Conservation (phyloP, 2,888 invertebrate species). For the Masnerella sp. region DNA sequence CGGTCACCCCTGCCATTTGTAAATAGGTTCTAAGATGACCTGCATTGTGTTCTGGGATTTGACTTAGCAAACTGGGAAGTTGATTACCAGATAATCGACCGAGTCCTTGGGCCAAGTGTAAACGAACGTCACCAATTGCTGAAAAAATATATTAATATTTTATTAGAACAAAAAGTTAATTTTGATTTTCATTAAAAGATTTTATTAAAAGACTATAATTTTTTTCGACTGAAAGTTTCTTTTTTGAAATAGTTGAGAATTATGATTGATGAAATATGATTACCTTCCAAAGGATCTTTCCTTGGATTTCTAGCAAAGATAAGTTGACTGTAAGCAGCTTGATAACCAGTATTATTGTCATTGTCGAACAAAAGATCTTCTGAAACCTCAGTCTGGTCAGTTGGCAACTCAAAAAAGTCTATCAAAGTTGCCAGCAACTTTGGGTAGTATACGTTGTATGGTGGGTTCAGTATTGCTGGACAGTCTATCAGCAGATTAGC, state of each 20-base stretch:
- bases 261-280: background rate
- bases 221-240: too few relatives aligned
- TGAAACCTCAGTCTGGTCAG: constrained; percentile 86
- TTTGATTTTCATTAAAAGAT: background rate
- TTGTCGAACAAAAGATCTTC: constrained; percentile 92
- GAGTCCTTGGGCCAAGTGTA: constrained; percentile 87
- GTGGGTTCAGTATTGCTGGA: constrained; percentile 82
- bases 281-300: constrained; percentile 87
- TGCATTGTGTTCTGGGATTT: constrained; percentile 78
- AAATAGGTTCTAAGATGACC: constrained; percentile 73
- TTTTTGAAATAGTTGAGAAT: too few relatives aligned
- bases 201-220: too few relatives aligned
- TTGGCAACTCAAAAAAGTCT: constrained; percentile 92
- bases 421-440: constrained; percentile 80
- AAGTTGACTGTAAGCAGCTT: constrained; percentile 92
- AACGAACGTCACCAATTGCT: constrained; percentile 84
- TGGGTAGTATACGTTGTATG: constrained; percentile 79
- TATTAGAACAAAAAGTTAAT: background rate
- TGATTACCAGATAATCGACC: constrained; percentile 86
- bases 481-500: constrained; percentile 90
- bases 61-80: constrained; percentile 82
- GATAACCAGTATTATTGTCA: constrained; percentile 91
- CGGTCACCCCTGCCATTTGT: constrained; percentile 73
- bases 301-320: constrained; percentile 88
- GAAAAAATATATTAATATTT: constrained; percentile 58